phyloP scores from a whole-genome alignment of 2,888 invertebrate genomes.

The Apamea sordens region DNA sequence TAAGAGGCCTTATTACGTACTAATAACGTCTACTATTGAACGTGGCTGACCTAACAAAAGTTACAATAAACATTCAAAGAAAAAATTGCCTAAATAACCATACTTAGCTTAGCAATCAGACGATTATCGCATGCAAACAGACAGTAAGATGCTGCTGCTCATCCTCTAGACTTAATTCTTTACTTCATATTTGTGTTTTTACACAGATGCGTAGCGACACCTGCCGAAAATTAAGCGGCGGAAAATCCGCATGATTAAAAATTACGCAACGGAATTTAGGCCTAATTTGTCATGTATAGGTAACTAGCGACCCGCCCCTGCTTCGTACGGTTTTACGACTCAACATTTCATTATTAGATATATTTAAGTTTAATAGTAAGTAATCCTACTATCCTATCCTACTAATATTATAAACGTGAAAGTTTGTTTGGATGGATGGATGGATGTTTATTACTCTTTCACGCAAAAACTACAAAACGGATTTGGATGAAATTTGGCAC shows the following conservation, averaged over 20 bases:
- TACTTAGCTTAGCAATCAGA: neutral
- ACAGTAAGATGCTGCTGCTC: neutral
- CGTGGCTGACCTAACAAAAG: neutral
- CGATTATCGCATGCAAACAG: neutral
- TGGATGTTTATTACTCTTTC: too few species aligned
- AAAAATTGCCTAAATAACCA: neutral
- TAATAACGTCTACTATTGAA: neutral
- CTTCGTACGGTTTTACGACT: neutral
- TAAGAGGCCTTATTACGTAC: neutral
- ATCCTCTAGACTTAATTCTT: neutral
- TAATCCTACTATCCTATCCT: too few species aligned
- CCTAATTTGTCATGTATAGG: neutral
- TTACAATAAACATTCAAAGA: neutral
- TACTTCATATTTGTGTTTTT: neutral
- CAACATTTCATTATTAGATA: neutral
- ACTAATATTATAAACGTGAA: too few species aligned
- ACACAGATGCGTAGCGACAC: neutral
- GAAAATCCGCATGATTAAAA: neutral
- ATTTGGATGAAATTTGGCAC: too few species aligned
- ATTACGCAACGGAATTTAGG: neutral
- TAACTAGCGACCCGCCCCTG: neutral
- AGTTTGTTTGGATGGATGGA: too few species aligned
- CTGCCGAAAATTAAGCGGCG: neutral
- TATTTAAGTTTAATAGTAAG: neutral
- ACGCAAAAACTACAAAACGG: too few species aligned